Evolutionary conservation across 2,888 invertebrate species (phyloP).

Genomic region (Volucella inanis): DNA sequence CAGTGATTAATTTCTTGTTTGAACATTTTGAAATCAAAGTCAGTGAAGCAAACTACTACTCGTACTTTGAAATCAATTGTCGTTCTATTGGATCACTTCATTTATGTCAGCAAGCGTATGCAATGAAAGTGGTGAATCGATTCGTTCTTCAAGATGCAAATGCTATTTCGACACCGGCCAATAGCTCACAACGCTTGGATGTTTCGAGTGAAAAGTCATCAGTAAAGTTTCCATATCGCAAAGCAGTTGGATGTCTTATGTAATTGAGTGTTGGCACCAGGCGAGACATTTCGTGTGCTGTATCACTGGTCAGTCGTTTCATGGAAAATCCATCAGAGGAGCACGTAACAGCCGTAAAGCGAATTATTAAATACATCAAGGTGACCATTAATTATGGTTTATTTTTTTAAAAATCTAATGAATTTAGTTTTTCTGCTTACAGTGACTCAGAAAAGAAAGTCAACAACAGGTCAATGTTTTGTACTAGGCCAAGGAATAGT

Average conservation of each 20-base stretch:
- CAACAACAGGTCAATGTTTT: too few species aligned
- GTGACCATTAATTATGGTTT: constrained; percentile 30
- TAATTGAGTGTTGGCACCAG: constrained; percentile 14
- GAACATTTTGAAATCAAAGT: neutral
- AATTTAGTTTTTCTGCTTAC: too few species aligned
- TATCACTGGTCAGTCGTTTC: constrained; percentile 9
- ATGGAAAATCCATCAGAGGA: constrained; percentile 17
- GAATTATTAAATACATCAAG: constrained; percentile 40
- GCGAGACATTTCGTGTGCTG: constrained; percentile 11
- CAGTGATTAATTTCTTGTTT: neutral
- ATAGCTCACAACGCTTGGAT: neutral
- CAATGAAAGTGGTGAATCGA: too few species aligned
- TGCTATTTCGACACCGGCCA: constrained; percentile 3
- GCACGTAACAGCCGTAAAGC: constrained; percentile 36
- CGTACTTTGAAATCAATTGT: too few species aligned
- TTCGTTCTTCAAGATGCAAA: too few species aligned
- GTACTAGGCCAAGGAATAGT: too few species aligned
- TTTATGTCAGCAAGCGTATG: too few species aligned
- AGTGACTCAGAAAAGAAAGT: too few species aligned
- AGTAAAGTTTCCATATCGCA: constrained; percentile 19
- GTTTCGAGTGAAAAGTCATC: too few species aligned
- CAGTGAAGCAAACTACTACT: constrained; percentile 7
- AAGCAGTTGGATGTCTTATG: constrained; percentile 18
- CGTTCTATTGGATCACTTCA: too few species aligned
- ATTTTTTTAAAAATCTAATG: too few species aligned